Evolutionary conservation across 2,797 vertebrate species (phyloP).

Genomic region (Okamejei kenojei): DNA sequence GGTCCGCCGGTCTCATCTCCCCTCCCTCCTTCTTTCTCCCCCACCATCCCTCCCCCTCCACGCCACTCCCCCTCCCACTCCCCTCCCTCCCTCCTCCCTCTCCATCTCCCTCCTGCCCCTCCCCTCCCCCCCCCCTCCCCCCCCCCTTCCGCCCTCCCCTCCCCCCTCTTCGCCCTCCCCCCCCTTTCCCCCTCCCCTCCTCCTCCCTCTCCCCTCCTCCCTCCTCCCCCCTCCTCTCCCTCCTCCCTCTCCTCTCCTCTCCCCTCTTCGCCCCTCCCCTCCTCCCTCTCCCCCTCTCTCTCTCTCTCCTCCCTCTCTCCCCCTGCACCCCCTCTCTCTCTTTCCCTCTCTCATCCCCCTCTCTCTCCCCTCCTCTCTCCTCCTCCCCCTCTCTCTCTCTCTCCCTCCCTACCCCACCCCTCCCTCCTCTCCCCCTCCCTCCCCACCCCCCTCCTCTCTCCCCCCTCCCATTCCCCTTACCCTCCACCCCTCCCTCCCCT

Average conservation of each 20-base stretch:
- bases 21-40: not conserved
- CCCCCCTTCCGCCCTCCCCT: not conserved
- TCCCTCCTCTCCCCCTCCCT: too few species aligned
- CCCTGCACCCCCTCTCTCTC: not conserved
- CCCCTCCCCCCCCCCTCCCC: not conserved
- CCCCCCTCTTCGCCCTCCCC: not conserved
- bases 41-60: too few species aligned
- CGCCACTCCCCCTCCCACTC: slow-evolving; percentile 36
- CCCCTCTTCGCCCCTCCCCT: not conserved
- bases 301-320: too few species aligned
- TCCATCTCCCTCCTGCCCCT: not conserved
- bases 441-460: too few species aligned
- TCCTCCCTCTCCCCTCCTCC: not conserved
- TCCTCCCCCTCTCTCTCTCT: too few species aligned
- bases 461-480: too few species aligned
- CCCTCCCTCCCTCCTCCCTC: slow-evolving; percentile 38
- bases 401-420: too few species aligned
- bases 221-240: not conserved
- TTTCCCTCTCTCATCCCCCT: not conserved
- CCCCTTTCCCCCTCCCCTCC: not conserved
- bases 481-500: too few species aligned
- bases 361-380: too few species aligned
- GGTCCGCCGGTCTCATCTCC: slow-evolving; percentile 49
- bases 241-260: not conserved
- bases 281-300: too few species aligned